Evolutionary conservation across 1,140 invertebrate species (phyloP), one percentile per base, ranked within the genome.

Genomic region (Helicoverpa armigera): DNA sequence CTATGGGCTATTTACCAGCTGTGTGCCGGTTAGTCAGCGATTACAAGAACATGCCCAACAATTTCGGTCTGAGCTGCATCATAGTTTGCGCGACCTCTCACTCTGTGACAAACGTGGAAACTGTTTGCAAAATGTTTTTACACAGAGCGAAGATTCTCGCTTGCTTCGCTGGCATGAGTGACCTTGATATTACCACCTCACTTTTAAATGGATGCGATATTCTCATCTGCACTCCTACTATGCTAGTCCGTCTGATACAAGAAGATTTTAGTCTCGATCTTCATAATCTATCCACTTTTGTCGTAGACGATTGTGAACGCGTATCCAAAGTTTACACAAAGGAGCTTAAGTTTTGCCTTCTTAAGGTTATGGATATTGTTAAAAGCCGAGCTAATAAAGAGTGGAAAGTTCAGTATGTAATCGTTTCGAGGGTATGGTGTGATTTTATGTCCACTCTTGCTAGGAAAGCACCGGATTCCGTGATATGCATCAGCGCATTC

Each of bases 1-100:
- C 96, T 12, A 85, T 96, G 77, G 94, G 94, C 0, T 96, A 96
- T 88, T 80, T 96, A 14, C 95, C 95, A 1, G 91, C 94, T 5
- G 85, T 96, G 1, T 94, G 92, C 80, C 86, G 92, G 4, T 87
- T 95, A 81, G 76, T 95, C 13, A 85, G 83, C 35, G 94, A 95
- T 83, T 87, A 82, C 61, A 56, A 54, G 63, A 58, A 83, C n/a
- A 69, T 61, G 16, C n/a, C 63, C 13, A 84, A 87, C 18, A 86
- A 88, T 54, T 73, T 82, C 18, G 91, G 91, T 53, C 92, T 93
- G 0, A 86, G 82, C 56, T 85, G 87, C 53, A 91, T 95, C 13
- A 92, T 94, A 56, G 87, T 95, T 35, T 94, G 93, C 81, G 91
- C 89, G 5, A 93, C 94, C 7, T 86, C 94, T 1, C 86, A 87